These are phyloP conservation scores for Pitta sordida DNA, from an alignment of 2,113 vertebrate genomes.

Conservation along the genomic window DNA sequence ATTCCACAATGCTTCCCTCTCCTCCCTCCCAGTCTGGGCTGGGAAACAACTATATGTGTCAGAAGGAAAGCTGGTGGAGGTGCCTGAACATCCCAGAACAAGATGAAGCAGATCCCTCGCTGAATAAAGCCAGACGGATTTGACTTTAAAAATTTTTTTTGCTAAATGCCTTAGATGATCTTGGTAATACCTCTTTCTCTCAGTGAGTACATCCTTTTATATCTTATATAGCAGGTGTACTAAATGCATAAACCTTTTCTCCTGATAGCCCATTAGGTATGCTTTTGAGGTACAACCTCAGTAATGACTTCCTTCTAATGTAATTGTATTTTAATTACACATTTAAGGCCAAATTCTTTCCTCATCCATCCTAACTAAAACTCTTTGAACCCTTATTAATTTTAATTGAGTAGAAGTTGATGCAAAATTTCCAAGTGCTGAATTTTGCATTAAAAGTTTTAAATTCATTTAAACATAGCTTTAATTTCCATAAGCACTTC, in stretches of 20 bases:
- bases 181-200: background rate
- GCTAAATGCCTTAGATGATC: background rate
- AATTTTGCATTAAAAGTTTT: conserved; percentile 34
- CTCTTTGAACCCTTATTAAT: conserved; percentile 50
- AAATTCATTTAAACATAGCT: conserved; percentile 17
- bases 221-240: background rate
- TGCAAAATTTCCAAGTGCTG: conserved; percentile 31
- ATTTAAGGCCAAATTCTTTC: conserved; percentile 51
- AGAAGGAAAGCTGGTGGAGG: background rate
- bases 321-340: conserved; percentile 64
- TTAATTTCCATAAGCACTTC: conserved; percentile 25
- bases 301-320: conserved; percentile 44
- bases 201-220: background rate
- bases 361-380: conserved; percentile 38
- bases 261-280: conserved; percentile 37
- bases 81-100: background rate
- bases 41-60: background rate
- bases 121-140: background rate
- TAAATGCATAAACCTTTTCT: conserved; percentile 14
- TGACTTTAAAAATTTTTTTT: background rate
- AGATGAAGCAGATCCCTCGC: background rate
- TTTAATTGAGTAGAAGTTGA: conserved; percentile 32
- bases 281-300: conserved; percentile 48
- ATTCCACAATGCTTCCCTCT: background rate
- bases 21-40: background rate